Evolutionary conservation across 1,140 invertebrate genomes (phyloP).

Genomic region (Parapsyche elsis): DNA sequence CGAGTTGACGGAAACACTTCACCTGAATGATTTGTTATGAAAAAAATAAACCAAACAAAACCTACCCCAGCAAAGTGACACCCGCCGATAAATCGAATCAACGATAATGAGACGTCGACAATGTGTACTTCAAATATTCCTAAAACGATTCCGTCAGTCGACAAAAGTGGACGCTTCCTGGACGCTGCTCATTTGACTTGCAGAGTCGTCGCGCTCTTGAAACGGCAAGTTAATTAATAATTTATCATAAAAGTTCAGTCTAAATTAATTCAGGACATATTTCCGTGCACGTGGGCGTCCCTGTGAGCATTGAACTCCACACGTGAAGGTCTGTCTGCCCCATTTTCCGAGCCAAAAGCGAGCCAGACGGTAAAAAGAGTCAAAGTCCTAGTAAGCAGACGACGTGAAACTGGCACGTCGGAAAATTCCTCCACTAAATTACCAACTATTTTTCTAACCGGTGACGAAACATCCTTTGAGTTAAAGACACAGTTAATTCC

Average conservation of each 20-base stretch:
- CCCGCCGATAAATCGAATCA: too few relatives aligned
- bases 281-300: conserved; percentile 18
- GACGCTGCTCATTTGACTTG: too few relatives aligned
- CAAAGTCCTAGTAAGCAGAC: not conserved
- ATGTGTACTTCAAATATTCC: too few relatives aligned
- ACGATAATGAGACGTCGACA: too few relatives aligned
- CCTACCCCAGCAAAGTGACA: too few relatives aligned
- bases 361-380: conserved; percentile 5
- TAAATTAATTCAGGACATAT: not conserved
- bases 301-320: conserved; percentile 41
- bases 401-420: conserved; percentile 17
- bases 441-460: not conserved
- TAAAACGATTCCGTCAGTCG: too few relatives aligned
- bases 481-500: conserved; percentile 4
- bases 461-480: conserved; percentile 4
- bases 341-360: conserved; percentile 36
- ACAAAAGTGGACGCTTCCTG: too few relatives aligned
- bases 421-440: conserved; percentile 17
- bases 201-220: too few relatives aligned
- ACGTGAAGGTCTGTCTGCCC: conserved; percentile 23
- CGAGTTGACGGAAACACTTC: not conserved
- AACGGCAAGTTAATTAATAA: too few relatives aligned
- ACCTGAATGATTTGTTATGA: not conserved
- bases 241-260: too few relatives aligned
- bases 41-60: not conserved